These are phyloP conservation scores for Colletes gigas DNA, from an alignment of 1,140 invertebrate species.

Conservation along the genomic window DNA sequence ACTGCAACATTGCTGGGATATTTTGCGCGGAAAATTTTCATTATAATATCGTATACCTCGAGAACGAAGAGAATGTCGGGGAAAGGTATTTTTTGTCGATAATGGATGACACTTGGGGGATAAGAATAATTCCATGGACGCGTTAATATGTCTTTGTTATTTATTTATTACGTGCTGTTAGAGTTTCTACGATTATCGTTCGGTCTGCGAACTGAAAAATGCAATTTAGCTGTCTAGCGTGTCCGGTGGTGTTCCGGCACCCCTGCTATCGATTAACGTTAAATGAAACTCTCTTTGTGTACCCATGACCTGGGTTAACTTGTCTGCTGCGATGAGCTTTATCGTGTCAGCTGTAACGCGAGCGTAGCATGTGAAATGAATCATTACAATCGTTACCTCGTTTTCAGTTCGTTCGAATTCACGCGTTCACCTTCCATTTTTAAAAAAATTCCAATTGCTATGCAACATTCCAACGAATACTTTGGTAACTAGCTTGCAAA, in stretches of 20 bases:
- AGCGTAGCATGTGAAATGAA: slow-evolving; percentile 59
- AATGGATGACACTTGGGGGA: background rate
- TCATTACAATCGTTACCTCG: slow-evolving; percentile 59
- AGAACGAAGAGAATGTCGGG: background rate
- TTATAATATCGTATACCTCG: background rate
- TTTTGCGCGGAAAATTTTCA: background rate
- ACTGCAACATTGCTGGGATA: slow-evolving; percentile 22
- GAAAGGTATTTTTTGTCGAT: background rate
- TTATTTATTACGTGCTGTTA: slow-evolving; percentile 55
- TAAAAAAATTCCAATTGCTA: slow-evolving; percentile 10
- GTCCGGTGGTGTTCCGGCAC: slow-evolving; percentile 34
- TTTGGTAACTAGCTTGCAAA: background rate
- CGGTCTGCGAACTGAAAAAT: slow-evolving; percentile 30
- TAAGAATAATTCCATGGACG: background rate
- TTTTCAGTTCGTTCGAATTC: slow-evolving; percentile 25
- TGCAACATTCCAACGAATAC: background rate
- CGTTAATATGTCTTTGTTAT: slow-evolving; percentile 39
- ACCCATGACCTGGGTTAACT: slow-evolving; percentile 31
- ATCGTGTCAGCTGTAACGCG: slow-evolving; percentile 58
- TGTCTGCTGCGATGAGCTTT: slow-evolving; percentile 56
- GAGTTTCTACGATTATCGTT: slow-evolving; percentile 56
- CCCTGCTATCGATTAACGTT: slow-evolving; percentile 53
- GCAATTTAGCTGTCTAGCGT: slow-evolving; percentile 58
- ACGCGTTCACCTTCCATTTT: background rate
- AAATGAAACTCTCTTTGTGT: slow-evolving; percentile 58